A percentile compares a stretch with the other conserved stretches of the same genome.
Conservation (phyloP, 2,113 vertebrate species). For the Calypte anna region DNA sequence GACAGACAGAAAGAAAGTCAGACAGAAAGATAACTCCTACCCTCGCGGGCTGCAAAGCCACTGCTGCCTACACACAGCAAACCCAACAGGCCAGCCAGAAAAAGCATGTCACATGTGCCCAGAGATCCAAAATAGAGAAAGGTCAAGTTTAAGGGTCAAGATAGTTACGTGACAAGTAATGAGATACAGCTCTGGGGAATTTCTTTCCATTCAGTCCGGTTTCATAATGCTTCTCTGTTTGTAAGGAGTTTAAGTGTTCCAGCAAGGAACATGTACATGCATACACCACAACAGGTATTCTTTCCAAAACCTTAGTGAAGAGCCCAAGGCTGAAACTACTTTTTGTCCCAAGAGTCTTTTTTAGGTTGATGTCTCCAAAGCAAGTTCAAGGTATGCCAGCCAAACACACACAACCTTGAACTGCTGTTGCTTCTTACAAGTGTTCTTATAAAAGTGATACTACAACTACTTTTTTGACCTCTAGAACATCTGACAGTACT, state of each 20-base stretch:
- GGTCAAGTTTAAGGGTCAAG: constrained; percentile 37
- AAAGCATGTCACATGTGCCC: constrained; percentile 50
- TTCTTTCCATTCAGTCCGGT: constrained; percentile 9
- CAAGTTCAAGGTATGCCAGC: not conserved
- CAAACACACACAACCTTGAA: not conserved
- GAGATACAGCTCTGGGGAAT: constrained; percentile 39
- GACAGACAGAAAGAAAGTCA: constrained; percentile 53
- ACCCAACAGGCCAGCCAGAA: constrained; percentile 53
- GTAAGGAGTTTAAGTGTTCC: not conserved
- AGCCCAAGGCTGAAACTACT: not conserved
- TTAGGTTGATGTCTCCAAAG: not conserved
- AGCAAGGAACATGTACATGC: not conserved
- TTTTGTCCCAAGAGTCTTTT: not conserved
- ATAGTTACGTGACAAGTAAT: constrained; percentile 55
- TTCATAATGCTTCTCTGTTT: not conserved
- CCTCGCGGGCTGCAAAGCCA: constrained; percentile 50
- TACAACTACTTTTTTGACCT: not conserved
- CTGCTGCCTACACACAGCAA: constrained; percentile 69
- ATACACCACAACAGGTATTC: not conserved
- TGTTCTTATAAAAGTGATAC: not conserved
- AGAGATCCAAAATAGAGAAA: constrained; percentile 64
- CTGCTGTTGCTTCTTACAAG: not conserved
- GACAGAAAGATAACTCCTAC: constrained; percentile 66
- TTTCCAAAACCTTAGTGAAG: not conserved
- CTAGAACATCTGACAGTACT: not conserved